Evolutionary conservation across 2,113 vertebrate species (phyloP), one percentile per base, ranked within the genome.

Genomic region (Apteryx mantelli): DNA sequence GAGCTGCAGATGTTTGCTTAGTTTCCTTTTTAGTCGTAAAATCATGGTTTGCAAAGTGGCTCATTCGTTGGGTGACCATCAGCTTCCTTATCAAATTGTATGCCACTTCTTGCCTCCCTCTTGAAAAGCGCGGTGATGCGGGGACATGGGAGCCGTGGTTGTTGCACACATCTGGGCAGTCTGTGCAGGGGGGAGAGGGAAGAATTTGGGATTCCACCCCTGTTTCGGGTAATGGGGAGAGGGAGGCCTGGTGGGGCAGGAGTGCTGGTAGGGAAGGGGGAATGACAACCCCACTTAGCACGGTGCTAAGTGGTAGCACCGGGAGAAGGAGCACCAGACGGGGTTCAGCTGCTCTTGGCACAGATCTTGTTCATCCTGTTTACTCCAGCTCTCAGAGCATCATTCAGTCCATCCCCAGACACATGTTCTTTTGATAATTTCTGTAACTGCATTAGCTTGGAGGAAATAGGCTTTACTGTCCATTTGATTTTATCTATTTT

Each of bases 391-490:
- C 89, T 93, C 63, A 26, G 80, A 85, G n/a, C 93, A 97, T 96
- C 86, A 84, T 50, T 91, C 83, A 88, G 68, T 94, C 76, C 6
- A 32, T 91, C 92, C 75, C 90, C 70, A 97, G 96, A 77, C 86
- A 91, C 76, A 95, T 32, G 61, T 61, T 96, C 83, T 94, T 86
- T 95, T 24, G 53, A 88, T 97, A 97, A 97, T 97, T 96, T 97
- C 86, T 92, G 61, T 96, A 96, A 97, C 96, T 94, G 74, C 85
- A 42, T 97, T 97, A 96, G 21, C 5, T 21, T 87, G 66, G 83
- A 96, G 96, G 95, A 97, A 97, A 94, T 96, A 82, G 77, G 88
- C 74, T 96, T 94, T 94, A 74, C 84, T 94, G 80, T 91, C 77
- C 56, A 89, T 95, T 94, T 95, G 95, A 89, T 91, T 93, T 89